Percentiles rank a stretch among this genome's conserved stretches.
Conservation (phyloP, 2,113 vertebrate genomes). For the Lampris incognitus region DNA sequence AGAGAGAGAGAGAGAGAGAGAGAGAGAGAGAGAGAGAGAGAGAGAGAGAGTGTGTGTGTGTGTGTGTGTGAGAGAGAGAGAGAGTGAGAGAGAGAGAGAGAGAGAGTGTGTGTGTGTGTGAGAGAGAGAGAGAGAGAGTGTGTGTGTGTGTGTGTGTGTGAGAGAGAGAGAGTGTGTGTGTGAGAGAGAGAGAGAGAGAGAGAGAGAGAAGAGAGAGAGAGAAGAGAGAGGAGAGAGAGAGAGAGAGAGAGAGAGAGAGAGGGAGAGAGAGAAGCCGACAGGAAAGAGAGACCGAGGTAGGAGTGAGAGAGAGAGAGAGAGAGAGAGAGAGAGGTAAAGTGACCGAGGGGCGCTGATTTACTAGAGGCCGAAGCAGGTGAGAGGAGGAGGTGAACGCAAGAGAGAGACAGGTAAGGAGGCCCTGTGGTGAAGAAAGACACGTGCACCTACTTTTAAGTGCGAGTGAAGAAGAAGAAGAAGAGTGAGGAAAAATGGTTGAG, state of each 20-base stretch:
- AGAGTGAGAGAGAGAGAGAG: too few species aligned
- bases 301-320: conserved; percentile 66
- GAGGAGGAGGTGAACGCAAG: conserved; percentile 42
- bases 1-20: too few species aligned
- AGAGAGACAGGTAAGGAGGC: conserved; percentile 59
- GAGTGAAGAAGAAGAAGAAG: conserved; percentile 45
- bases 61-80: too few species aligned
- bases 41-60: too few species aligned
- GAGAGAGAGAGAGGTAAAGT: conserved; percentile 58
- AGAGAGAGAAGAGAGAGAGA: too few species aligned
- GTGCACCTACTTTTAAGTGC: conserved; percentile 31
- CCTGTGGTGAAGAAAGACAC: conserved; percentile 33
- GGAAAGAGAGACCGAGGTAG: neutral
- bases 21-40: too few species aligned
- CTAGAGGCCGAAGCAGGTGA: conserved; percentile 48
- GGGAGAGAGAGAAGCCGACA: conserved; percentile 25
- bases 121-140: too few species aligned
- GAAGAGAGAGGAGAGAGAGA: conserved; percentile 18
- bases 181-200: too few species aligned
- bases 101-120: too few species aligned
- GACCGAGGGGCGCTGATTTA: too few species aligned
- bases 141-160: too few species aligned
- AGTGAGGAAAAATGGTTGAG: conserved; percentile 16
- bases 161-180: too few species aligned
- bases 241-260: conserved; percentile 38